Base-by-base conservation (phyloP, 2,888 invertebrate genomes). In the Timandra comae region DNA sequence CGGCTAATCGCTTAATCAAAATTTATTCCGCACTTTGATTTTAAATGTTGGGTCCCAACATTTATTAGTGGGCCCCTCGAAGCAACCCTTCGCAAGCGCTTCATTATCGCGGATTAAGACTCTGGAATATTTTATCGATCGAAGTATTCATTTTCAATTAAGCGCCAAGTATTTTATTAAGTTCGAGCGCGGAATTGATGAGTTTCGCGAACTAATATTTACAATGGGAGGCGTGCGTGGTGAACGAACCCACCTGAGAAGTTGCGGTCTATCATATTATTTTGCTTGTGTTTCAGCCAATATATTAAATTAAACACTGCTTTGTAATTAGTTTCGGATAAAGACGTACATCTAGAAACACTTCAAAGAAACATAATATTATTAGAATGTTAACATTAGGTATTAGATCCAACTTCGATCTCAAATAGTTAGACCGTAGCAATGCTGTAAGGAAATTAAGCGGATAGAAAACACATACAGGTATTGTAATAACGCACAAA, bases 11-110 rank as follows among this genome's bases (percentile, higher is more conserved):
- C 80, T 82, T 84, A 84, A 84, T 84, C 84, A 81, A 85, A 85
- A 85, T 84, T 84, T 84, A 85, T 84, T 82, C 85, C 82, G 79
- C 84, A 81, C 82, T 85, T 84, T 84, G 81, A 84, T 85, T 84
- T 84, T 84, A 85, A 85, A 85, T 84, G 16, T 84, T 84, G 77
- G 71, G 42, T 80, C 81, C 82, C 81, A 84, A 85, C 84, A 84
- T 85, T 84, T 84, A 82, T 85, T 85, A 84, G 68, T 73, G 73
- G 69, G 64, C 74, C 79, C 79, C 78, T 74, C 71, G 56, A 65
- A 66, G 68, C 78, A 81, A 78, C 81, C 84, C 81, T 84, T 80
- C 78, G 75, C 69, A 66, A 66, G 60, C 63, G 73, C 74, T 84
- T 85, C 84, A 85, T 85, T 82, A 85, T 82, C 84, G 79, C 67